phyloP scores from a whole-genome alignment of 2,888 invertebrate genomes.

The Antheraea yamamai region DNA sequence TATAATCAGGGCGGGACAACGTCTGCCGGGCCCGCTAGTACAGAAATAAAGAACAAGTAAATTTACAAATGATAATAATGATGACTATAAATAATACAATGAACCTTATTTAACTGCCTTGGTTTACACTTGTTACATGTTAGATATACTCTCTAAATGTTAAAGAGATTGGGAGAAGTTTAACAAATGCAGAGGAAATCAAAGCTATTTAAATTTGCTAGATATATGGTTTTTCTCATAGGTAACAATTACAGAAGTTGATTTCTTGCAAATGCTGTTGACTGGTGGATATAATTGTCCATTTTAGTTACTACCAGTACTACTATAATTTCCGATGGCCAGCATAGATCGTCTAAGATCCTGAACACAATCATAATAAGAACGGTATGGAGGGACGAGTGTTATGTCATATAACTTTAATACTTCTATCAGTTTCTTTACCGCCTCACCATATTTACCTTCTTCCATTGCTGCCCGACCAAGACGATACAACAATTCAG shows the following conservation, averaged over 20 bases:
- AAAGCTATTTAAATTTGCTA: neutral
- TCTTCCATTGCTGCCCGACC: conserved; percentile 84
- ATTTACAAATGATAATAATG: neutral
- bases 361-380: conserved; percentile 89
- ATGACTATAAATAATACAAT: neutral
- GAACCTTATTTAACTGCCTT: neutral
- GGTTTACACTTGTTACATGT: neutral
- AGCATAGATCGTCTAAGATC: conserved; percentile 86
- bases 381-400: conserved; percentile 87
- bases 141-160: neutral
- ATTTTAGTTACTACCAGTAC: conserved; percentile 32
- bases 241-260: neutral
- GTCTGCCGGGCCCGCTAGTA: too few relatives aligned
- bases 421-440: conserved; percentile 84
- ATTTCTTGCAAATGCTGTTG: neutral
- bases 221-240: neutral
- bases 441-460: conserved; percentile 84
- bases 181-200: neutral
- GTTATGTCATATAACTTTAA: conserved; percentile 86
- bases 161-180: neutral
- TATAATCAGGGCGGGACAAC: too few relatives aligned
- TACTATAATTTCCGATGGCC: conserved; percentile 83
- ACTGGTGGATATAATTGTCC: neutral
- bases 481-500: conserved; percentile 85
- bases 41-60: neutral